phyloP scores from a whole-genome alignment of 1,140 invertebrate genomes.

The Notospermus geniculatus region DNA sequence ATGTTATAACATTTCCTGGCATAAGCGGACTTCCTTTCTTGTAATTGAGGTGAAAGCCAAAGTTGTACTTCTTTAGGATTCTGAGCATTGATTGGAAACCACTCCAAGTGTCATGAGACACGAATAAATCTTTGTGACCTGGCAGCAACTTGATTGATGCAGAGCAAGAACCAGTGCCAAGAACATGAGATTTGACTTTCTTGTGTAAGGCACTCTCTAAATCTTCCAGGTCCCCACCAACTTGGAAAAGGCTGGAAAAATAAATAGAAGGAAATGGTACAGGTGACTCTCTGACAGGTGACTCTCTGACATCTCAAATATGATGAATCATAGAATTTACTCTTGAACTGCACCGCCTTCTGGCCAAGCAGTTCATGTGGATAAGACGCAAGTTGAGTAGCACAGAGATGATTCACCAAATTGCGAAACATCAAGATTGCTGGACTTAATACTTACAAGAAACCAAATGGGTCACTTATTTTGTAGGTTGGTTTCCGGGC shows the following conservation, averaged over 20 bases:
- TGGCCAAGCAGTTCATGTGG: too few relatives aligned
- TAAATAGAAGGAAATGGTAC: background rate
- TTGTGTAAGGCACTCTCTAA: slow-evolving; percentile 59
- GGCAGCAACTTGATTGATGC: slow-evolving; percentile 64
- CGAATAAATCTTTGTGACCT: slow-evolving; percentile 60
- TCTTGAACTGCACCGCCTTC: too few relatives aligned
- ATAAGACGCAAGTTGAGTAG: too few relatives aligned
- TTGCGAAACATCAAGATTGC: background rate
- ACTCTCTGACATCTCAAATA: too few relatives aligned
- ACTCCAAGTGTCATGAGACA: slow-evolving; percentile 70
- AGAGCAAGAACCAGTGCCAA: slow-evolving; percentile 61
- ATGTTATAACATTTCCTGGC: slow-evolving; percentile 68
- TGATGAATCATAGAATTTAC: too few relatives aligned
- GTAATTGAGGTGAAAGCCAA: slow-evolving; percentile 65
- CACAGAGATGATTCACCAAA: too few relatives aligned
- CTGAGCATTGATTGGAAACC: slow-evolving; percentile 83
- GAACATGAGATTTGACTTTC: slow-evolving; percentile 27
- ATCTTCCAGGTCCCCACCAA: slow-evolving; percentile 76
- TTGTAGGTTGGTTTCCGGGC: slow-evolving; percentile 45
- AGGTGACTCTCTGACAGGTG: too few relatives aligned
- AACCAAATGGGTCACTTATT: slow-evolving; percentile 40
- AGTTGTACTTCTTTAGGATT: slow-evolving; percentile 85
- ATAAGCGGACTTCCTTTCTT: slow-evolving; percentile 46
- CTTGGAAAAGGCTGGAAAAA: slow-evolving; percentile 52
- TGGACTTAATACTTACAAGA: slow-evolving; percentile 33